Evolutionary conservation across 2,888 invertebrate species (phyloP), one percentile per base, ranked within the genome.

Genomic region (Monopis laevigella): DNA sequence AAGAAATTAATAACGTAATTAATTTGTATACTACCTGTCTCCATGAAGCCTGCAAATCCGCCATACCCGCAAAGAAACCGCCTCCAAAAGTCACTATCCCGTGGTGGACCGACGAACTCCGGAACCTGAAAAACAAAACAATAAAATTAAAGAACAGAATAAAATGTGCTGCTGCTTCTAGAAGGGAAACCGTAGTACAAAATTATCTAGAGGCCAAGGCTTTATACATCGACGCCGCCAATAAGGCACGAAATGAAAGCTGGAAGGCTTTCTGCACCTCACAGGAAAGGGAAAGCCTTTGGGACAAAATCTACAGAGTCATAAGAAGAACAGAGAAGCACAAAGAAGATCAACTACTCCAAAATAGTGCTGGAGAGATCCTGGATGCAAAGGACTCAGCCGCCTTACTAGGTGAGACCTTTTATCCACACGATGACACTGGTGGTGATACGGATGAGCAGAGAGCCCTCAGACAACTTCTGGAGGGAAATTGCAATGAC

Each of bases 221-320:
- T 2, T 19, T 2, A 11, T 43, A 43, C 10, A 8, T 30, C 18
- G 8, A 27, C 17, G 35, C 21, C 3, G 36, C 27, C 2, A 26
- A 8, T 2, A 35, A 21, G n/a, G 44, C 47, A 3, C 35, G 44
- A 18, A 41, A 18, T 1, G 7, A 19, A 1, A 45, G 46, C 11
- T 49, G 45, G 45, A 47, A 46, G 21, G 17, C 19, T 1, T 45
- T 48, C 30, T 48, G 45, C 16, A 8, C 17, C 1, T 43, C 28
- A 11, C 46, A 48, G 13, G 43, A 46, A 2, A 35, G 34, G 8
- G 42, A 45, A 14, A 35, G 38, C 7, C 29, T 45, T 21, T 45
- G 45, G 44, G 45, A 47, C 6, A 43, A 43, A 0, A 40, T 46
- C 1, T 48, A 48, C 11, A 36, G 46, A 13, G 39, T 48, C 7